Base-by-base conservation (phyloP, 1,140 invertebrate genomes). In the Idris sp. region DNA sequence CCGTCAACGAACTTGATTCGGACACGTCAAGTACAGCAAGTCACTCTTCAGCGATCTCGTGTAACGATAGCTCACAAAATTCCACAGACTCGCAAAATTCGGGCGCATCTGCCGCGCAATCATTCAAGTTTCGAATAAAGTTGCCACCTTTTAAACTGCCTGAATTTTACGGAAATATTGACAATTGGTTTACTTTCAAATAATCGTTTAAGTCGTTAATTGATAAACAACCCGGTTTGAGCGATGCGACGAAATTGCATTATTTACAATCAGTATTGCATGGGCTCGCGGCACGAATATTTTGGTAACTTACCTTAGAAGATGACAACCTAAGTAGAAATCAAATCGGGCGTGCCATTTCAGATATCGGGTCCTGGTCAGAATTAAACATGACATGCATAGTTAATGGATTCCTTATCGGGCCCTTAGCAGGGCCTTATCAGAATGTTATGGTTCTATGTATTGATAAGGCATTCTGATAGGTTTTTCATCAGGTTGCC, bases 271-370 rank as follows among this genome's bases (percentile, higher is more conserved):
- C 28, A 31, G 28, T 9, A 4, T 31, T 31, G 10, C 3, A 31
- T 2, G 28, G 28, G 2, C 2, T 2, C 2, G 28, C 28, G 2
- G 28, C 28, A 31, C n/a, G 2, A 10, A n/a, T 5, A 31, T 31
- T 2, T 31, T n/a, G n/a, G n/a, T n/a, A n/a, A n/a, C n/a, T 31
- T 9, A 31, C 28, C 7, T 9, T 31, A 2, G 28, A 31, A 31
- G 28, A 31, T 9, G 28, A 31, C n/a, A n/a, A 38, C 31, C 10
- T 11, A 35, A 35, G 31, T 35, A 35, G 31, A 35, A 35, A 35
- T 35, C n/a, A 9, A n/a, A 31, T 31, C 28, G 31, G 10, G 31
- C n/a, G 13, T 35, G 31, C 31, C 31, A 35, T 35, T n/a, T n/a
- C 31, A 35, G 10, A 35, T 13, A 35, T 35, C 7, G 2, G 31